Evolutionary conservation across 2,888 invertebrate species (phyloP).

Genomic region (Portevinia maculata): DNA sequence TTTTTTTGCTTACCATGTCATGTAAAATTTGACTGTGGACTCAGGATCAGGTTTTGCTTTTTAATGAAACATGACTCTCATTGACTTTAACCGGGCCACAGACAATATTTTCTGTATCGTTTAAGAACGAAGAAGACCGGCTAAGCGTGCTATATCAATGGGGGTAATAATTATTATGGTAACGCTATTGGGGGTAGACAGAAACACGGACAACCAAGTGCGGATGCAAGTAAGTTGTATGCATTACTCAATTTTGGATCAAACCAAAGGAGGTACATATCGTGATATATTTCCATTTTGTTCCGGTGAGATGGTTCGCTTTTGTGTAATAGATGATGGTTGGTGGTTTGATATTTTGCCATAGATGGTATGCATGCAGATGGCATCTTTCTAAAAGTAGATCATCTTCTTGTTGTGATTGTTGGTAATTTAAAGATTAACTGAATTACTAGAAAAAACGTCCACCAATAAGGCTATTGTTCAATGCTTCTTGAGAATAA

Average conservation of each 20-base stretch:
- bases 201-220: slow-evolving; percentile 17
- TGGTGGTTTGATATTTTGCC: background rate
- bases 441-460: too few species aligned
- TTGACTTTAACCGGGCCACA: slow-evolving; percentile 50
- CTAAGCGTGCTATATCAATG: slow-evolving; percentile 34
- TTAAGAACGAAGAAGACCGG: slow-evolving; percentile 30
- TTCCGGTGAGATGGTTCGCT: background rate
- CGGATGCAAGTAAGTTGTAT: slow-evolving; percentile 6
- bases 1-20: slow-evolving; percentile 46
- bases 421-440: too few species aligned
- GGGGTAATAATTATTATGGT: slow-evolving; percentile 44
- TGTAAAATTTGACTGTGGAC: slow-evolving; percentile 51
- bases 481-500: too few species aligned
- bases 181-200: slow-evolving; percentile 47
- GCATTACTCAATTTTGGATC: slow-evolving; percentile 46
- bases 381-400: background rate
- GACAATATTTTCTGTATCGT: slow-evolving; percentile 44
- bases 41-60: slow-evolving; percentile 51
- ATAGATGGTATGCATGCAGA: too few species aligned
- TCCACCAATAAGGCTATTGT: too few species aligned
- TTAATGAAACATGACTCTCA: slow-evolving; percentile 66
- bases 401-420: too few species aligned
- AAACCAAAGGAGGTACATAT: slow-evolving; percentile 20
- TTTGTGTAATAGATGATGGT: background rate
- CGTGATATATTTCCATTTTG: slow-evolving; percentile 10